phyloP scores from a whole-genome alignment of 2,113 vertebrate species.

The Setophaga coronata region DNA sequence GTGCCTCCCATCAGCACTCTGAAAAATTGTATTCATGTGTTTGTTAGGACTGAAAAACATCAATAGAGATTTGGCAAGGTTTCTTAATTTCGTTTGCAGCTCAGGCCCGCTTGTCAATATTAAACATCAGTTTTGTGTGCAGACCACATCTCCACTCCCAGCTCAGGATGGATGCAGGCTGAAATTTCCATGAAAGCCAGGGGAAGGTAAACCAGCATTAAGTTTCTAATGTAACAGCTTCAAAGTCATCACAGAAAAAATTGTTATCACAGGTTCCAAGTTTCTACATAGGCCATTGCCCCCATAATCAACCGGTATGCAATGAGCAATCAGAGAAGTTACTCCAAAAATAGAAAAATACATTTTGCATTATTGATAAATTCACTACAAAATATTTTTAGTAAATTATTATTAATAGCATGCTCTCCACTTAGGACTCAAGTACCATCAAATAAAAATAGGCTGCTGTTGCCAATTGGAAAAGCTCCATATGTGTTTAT shows the following conservation, averaged over 20 bases:
- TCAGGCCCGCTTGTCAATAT: background rate
- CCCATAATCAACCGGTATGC: background rate
- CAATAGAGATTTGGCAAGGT: background rate
- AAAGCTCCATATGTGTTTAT: conserved; percentile 19
- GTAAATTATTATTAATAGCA: conserved; percentile 21
- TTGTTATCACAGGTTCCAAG: background rate
- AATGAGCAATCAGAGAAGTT: background rate
- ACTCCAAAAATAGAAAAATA: background rate
- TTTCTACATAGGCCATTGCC: background rate
- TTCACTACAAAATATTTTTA: conserved; percentile 5
- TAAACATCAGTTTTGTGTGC: background rate
- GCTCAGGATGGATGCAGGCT: background rate
- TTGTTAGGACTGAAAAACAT: background rate
- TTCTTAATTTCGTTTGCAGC: background rate
- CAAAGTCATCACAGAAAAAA: background rate
- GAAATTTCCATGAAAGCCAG: background rate
- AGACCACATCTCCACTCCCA: background rate
- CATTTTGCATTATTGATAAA: conserved; percentile 1
- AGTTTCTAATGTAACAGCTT: background rate
- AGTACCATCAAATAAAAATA: conserved; percentile 28
- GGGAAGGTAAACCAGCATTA: background rate
- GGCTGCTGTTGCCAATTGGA: background rate
- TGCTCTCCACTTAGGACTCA: background rate
- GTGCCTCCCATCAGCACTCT: background rate
- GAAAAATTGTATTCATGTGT: background rate